Evolutionary conservation across 1,140 invertebrate species (phyloP).

Genomic region (Saxidomus purpurata): DNA sequence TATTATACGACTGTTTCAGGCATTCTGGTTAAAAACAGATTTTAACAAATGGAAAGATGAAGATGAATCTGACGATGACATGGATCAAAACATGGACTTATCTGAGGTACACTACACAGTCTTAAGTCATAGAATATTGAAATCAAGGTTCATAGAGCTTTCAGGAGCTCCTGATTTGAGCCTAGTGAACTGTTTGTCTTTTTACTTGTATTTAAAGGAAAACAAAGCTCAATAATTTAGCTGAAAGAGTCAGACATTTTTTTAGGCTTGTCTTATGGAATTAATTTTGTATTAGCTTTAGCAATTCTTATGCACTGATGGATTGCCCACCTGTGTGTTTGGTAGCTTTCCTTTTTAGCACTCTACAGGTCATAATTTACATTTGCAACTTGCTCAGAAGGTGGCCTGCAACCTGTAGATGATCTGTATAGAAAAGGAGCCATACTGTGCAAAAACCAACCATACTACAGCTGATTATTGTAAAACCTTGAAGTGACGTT

Average conservation of each 20-base stretch:
- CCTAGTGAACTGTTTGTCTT: neutral
- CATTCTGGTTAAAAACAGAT: conserved; percentile 98
- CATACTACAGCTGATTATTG: no score
- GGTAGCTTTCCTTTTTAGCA: no score
- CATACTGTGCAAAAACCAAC: no score
- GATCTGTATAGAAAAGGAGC: neutral
- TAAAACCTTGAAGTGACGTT: no score
- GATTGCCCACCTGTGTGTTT: no score
- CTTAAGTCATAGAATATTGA: neutral
- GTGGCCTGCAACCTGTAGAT: no score
- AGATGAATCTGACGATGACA: conserved; percentile 92
- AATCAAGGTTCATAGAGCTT: neutral
- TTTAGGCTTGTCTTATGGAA: no score
- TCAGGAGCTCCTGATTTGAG: neutral
- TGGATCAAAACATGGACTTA: conserved; percentile 80
- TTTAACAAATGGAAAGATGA: conserved; percentile 99
- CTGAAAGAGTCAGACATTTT: no score
- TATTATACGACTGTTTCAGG: conserved; percentile 85
- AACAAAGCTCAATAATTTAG: neutral
- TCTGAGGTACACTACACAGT: conserved; percentile 88
- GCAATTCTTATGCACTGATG: no score
- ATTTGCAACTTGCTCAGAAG: no score
- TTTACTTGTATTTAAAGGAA: neutral
- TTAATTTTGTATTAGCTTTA: no score
- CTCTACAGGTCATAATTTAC: no score